Conservation (phyloP, 2,113 vertebrate species). For the Bettongia penicillata region DNA sequence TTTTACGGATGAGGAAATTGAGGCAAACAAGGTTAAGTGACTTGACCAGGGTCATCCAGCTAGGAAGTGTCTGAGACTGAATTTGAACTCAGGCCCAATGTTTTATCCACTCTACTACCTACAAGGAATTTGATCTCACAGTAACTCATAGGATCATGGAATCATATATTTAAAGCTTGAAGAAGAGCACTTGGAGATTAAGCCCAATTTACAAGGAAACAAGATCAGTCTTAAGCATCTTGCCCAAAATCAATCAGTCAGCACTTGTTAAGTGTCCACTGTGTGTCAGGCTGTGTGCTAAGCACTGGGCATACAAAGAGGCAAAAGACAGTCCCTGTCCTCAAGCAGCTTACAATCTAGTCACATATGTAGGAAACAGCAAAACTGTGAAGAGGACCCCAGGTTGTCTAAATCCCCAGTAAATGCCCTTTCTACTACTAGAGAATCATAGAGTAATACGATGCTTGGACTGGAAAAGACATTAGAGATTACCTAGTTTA, state of each 20-base stretch:
- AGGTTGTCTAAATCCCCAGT: not conserved
- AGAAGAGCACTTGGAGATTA: not conserved
- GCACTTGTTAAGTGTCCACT: not conserved
- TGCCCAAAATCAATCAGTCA: not conserved
- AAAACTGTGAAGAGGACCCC: not conserved
- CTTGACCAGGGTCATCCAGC: not conserved
- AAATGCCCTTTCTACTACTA: not conserved
- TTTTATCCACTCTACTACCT: not conserved
- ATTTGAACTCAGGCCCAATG: not conserved
- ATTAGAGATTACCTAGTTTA: not conserved
- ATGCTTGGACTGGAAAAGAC: not conserved
- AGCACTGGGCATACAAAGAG: not conserved
- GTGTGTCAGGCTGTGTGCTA: not conserved
- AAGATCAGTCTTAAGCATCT: too few relatives aligned
- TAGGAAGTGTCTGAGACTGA: not conserved
- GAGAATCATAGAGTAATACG: not conserved
- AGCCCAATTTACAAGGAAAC: not conserved
- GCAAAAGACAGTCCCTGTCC: not conserved
- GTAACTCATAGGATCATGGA: not conserved
- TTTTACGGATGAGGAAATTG: not conserved
- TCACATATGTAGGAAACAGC: not conserved
- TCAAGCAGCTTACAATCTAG: not conserved
- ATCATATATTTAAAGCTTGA: not conserved
- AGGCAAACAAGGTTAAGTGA: not conserved
- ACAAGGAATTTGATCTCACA: not conserved